A percentile compares a stretch with the other conserved stretches of the same genome.
Evolutionary conservation across 2,113 vertebrate genomes (phyloP).

Genomic region (Colinus virginianus): DNA sequence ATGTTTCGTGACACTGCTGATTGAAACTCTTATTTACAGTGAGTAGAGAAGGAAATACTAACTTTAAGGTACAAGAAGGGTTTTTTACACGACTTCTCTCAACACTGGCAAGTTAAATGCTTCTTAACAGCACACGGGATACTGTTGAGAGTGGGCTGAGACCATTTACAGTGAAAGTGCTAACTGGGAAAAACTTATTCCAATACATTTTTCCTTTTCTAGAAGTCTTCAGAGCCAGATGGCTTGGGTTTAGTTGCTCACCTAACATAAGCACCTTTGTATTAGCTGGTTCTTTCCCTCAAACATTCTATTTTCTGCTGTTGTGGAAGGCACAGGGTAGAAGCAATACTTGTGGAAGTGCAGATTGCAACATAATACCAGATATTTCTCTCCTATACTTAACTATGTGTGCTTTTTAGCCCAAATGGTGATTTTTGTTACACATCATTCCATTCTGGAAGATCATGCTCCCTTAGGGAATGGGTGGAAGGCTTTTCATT

Average conservation of each 20-base stretch:
- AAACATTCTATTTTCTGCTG: background rate
- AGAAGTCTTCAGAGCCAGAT: background rate
- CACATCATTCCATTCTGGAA: slow-evolving; percentile 8
- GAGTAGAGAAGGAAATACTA: slow-evolving; percentile 10
- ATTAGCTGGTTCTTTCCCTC: background rate
- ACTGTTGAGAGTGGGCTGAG: background rate
- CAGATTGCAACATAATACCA: background rate
- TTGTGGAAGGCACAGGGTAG: background rate
- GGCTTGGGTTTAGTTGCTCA: background rate
- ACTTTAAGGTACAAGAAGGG: background rate
- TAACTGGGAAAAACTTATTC: background rate
- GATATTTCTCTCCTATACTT: slow-evolving; percentile 5
- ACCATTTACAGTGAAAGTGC: background rate
- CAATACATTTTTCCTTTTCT: background rate
- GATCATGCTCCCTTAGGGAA: slow-evolving; percentile 44
- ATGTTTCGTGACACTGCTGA: background rate
- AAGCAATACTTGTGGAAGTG: slow-evolving; percentile 6
- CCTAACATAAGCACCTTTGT: background rate
- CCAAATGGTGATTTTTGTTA: slow-evolving; percentile 1
- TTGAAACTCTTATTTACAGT: background rate
- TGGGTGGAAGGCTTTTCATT: slow-evolving; percentile 57
- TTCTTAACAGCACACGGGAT: background rate
- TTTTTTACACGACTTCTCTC: background rate
- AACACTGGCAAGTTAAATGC: background rate
- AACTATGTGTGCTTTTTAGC: slow-evolving; percentile 15